phyloP scores from a whole-genome alignment of 2,888 invertebrate species.

The Dysmachus trigonus region DNA sequence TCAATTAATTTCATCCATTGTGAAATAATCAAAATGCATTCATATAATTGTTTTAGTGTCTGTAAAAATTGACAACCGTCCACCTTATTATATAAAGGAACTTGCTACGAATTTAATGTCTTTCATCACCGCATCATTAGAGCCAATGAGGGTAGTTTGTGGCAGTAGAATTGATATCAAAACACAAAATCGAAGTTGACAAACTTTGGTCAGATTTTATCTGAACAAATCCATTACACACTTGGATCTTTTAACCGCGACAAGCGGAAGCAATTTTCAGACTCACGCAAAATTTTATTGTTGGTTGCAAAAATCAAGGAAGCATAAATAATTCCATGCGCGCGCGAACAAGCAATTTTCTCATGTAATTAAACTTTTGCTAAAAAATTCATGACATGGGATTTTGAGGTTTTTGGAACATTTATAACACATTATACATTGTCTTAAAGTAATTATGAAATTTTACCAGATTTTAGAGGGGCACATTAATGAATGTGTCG shows the following conservation, averaged over 20 bases:
- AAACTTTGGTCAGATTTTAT: neutral
- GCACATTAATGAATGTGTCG: neutral
- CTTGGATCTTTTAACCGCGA: neutral
- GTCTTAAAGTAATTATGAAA: neutral
- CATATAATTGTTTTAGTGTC: too few relatives aligned
- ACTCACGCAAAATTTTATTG: neutral
- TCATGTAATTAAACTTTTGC: neutral
- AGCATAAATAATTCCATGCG: neutral
- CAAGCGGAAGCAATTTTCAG: neutral
- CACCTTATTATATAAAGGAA: too few relatives aligned
- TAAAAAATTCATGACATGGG: neutral
- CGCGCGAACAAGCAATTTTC: neutral
- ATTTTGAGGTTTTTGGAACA: neutral
- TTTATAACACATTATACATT: neutral
- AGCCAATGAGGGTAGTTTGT: neutral
- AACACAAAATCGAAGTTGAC: neutral
- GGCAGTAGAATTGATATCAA: neutral
- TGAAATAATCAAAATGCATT: too few relatives aligned
- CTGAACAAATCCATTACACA: neutral
- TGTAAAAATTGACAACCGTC: too few relatives aligned
- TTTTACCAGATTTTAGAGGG: neutral
- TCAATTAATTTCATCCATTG: too few relatives aligned
- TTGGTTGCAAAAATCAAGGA: neutral
- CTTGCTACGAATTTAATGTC: too few relatives aligned
- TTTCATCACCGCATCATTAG: neutral